Conservation (phyloP, 2,888 invertebrate species). For the Apoda limacodes region DNA sequence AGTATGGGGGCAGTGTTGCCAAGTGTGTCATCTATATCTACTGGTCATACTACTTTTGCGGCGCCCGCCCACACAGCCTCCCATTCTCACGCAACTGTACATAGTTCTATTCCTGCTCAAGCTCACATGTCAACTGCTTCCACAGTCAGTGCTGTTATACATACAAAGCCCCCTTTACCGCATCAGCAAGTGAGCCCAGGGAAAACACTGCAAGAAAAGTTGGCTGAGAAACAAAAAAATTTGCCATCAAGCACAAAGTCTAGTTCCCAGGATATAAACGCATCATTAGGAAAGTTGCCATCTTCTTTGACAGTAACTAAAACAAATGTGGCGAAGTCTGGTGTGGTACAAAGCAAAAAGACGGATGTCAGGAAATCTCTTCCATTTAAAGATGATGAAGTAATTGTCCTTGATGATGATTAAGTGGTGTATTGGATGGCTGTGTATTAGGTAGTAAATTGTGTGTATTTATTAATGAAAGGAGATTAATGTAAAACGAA, state of each 20-base stretch:
- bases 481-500: slow-evolving; percentile 1
- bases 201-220: slow-evolving; percentile 76
- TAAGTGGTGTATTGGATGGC: slow-evolving; percentile 21
- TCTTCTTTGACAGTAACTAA: slow-evolving; percentile 66
- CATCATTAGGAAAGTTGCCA: slow-evolving; percentile 58
- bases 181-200: slow-evolving; percentile 66
- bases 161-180: slow-evolving; percentile 45
- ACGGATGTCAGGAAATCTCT: slow-evolving; percentile 43
- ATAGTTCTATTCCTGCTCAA: slow-evolving; percentile 31
- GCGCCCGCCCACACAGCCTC: slow-evolving; percentile 23
- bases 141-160: slow-evolving; percentile 34
- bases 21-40: slow-evolving; percentile 42
- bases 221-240: slow-evolving; percentile 74
- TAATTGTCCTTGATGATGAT: slow-evolving; percentile 62
- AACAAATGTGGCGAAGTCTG: slow-evolving; percentile 33
- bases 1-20: slow-evolving; percentile 55
- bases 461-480: slow-evolving; percentile 6
- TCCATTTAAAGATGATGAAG: slow-evolving; percentile 43
- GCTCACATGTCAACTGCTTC: slow-evolving; percentile 45
- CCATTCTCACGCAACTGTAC: slow-evolving; percentile 24
- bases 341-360: slow-evolving; percentile 29
- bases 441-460: slow-evolving; percentile 1
- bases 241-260: slow-evolving; percentile 33
- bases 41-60: slow-evolving; percentile 22
- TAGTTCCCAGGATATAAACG: slow-evolving; percentile 33